Base-by-base conservation (phyloP, 2,113 vertebrate species). In the Lasiurus cinereus region DNA sequence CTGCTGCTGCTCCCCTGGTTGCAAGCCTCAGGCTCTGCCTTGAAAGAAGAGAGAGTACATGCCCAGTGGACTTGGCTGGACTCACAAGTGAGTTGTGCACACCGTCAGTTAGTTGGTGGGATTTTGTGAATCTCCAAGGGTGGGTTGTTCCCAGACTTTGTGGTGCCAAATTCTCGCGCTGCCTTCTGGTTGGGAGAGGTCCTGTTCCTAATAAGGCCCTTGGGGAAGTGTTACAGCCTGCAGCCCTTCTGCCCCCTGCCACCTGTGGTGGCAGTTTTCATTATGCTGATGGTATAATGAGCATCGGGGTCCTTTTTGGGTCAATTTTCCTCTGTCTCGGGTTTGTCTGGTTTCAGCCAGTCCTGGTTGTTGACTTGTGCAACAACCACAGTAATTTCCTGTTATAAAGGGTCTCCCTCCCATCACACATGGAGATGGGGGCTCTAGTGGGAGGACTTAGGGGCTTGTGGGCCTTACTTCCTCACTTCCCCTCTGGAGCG, bases 51-150 rank as follows among this genome's bases (percentile, higher is more conserved):
- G 15, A 11, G 29, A 18, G 46, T 29, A 9, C 27, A 1, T 4
- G 39, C 29, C 72, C 73, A 1, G 73, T 9, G 46, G 43, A 76
- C 15, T 4, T 29, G 8, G 73, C 27, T 9, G 15, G 5, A 18
- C 43, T 10, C 6, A 0, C 15, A 1, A 8, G 66, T 7, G 66
- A 67, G 15, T 18, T 31, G 24, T 1, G 8, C 7, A 29, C 27
- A 3, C 10, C 8, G 15, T 31, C 15, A 0, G 43, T 27, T 50
- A 16, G 27, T 19, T 48, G 8, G 8, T 18, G 73, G 73, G 73
- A 76, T 76, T 48, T 48, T 31, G 14, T 31, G 73, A 31, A 27
- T 50, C 16, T 16, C 8, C 46, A 19, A 16, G 73, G 27, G 1
- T 18, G 73, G 46, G 43, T 27, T 76, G 15, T 76, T 76, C 43